Conservation (phyloP, 2,113 vertebrate species). For the Epinephelus fuscoguttatus region DNA sequence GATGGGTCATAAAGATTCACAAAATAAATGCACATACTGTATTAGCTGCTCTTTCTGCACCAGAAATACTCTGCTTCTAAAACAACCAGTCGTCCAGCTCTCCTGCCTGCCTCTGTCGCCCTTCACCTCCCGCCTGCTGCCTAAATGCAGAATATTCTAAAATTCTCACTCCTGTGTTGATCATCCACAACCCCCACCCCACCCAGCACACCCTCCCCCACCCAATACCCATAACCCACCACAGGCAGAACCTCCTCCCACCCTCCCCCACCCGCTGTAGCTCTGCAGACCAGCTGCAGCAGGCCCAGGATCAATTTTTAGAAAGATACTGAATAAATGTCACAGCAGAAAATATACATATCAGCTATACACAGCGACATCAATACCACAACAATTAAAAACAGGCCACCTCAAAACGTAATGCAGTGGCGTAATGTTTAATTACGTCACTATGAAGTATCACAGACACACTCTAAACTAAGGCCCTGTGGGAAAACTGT, state of each 20-base stretch:
- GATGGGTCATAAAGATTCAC: constrained; percentile 46
- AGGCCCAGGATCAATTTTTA: constrained; percentile 70
- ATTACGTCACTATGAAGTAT: constrained; percentile 20
- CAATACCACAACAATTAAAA: neutral
- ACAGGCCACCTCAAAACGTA: neutral
- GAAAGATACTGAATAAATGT: constrained; percentile 54
- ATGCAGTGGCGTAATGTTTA: neutral
- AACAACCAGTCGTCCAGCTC: constrained; percentile 14
- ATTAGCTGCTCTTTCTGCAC: constrained; percentile 11
- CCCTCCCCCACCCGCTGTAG: constrained; percentile 43
- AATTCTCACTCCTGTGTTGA: constrained; percentile 65
- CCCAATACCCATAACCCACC: constrained; percentile 46
- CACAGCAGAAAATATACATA: constrained; percentile 28
- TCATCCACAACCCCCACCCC: constrained; percentile 56
- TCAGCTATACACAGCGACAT: neutral
- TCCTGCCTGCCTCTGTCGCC: constrained; percentile 7
- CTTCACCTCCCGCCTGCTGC: constrained; percentile 29
- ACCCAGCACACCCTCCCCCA: constrained; percentile 37
- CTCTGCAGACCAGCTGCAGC: constrained; percentile 71
- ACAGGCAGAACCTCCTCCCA: constrained; percentile 15
- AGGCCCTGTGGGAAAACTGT: neutral
- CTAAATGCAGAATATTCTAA: constrained; percentile 58
- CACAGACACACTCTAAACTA: neutral
- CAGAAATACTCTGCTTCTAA: constrained; percentile 8
- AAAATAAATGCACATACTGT: constrained; percentile 30